phyloP scores from a whole-genome alignment of 2,888 invertebrate species.

The Clepsis dumicolana region DNA sequence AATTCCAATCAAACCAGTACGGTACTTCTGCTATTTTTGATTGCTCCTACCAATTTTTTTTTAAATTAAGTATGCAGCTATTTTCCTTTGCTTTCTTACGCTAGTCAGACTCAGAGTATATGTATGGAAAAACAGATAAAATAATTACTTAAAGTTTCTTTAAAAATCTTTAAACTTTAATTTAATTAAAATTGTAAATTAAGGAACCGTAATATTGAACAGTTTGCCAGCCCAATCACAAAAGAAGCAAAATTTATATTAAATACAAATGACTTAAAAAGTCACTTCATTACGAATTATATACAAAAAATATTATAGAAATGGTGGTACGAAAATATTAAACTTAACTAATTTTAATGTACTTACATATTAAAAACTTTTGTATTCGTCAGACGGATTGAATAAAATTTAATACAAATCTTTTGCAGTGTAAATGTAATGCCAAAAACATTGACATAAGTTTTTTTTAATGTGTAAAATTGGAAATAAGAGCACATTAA shows the following conservation, averaged over 20 bases:
- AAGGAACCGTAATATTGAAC: background rate
- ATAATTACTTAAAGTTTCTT: background rate
- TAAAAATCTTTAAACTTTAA: background rate
- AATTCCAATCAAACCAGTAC: too few relatives aligned
- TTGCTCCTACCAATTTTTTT: too few relatives aligned
- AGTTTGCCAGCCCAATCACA: background rate
- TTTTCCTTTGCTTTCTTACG: too few relatives aligned
- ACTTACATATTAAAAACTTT: constrained; percentile 24
- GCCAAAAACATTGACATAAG: background rate
- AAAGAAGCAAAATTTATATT: constrained; percentile 12
- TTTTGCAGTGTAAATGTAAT: background rate
- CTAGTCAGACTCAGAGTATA: too few relatives aligned
- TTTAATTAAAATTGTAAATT: background rate
- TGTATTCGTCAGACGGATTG: background rate
- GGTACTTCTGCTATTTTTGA: too few relatives aligned
- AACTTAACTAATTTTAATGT: constrained; percentile 16
- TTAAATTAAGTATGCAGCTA: too few relatives aligned
- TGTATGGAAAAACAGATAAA: too few relatives aligned
- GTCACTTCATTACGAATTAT: constrained; percentile 52
- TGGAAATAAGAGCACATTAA: background rate
- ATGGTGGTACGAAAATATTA: constrained; percentile 44
- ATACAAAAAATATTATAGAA: constrained; percentile 42
- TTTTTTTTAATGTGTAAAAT: background rate
- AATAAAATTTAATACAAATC: background rate
- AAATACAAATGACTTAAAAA: constrained; percentile 43